Conservation (phyloP, 2,113 vertebrate species). For the Rhea americana region DNA sequence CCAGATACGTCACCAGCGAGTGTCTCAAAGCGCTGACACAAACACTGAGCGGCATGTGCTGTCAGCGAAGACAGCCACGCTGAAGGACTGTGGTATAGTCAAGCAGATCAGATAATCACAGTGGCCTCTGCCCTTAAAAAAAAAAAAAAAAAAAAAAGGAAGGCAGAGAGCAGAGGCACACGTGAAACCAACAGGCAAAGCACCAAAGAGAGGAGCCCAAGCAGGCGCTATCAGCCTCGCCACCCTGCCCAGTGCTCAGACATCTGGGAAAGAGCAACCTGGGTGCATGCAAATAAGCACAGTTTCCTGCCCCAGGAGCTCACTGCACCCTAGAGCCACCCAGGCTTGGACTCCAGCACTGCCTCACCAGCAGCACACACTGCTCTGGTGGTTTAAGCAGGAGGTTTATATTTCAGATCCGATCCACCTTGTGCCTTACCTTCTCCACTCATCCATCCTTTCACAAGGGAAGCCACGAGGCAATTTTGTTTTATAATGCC, state of each 20-base stretch:
- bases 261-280: not conserved
- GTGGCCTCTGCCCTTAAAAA: not conserved
- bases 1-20: not conserved
- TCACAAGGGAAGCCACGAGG: not conserved
- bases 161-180: not conserved
- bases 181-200: not conserved
- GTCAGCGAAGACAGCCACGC: not conserved
- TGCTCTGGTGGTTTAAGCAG: not conserved
- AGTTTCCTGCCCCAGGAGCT: not conserved
- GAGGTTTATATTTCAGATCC: not conserved
- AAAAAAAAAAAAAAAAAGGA: not conserved
- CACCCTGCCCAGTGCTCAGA: not conserved
- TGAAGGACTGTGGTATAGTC: not conserved
- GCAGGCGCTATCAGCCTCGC: not conserved
- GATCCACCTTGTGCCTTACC: not conserved
- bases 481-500: not conserved
- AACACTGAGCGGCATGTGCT: not conserved
- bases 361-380: not conserved
- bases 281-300: not conserved
- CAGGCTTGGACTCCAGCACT: not conserved
- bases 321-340: rapidly evolving
- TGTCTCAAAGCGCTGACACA: not conserved
- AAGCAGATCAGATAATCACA: not conserved
- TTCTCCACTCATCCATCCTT: not conserved
- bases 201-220: not conserved